Conservation (phyloP, 2,797 vertebrate genomes). For the Amniataba percoides region DNA sequence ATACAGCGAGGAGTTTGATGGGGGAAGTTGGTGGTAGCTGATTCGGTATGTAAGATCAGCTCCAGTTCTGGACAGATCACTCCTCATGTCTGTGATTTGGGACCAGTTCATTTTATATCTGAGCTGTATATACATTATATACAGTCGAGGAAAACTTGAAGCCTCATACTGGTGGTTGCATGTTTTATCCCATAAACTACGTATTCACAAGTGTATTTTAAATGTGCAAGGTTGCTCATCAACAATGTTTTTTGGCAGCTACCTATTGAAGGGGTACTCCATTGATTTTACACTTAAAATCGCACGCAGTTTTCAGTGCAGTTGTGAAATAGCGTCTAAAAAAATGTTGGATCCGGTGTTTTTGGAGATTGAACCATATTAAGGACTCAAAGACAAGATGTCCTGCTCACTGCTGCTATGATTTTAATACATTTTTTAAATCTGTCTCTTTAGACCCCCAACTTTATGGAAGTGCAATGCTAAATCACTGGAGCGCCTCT, state of each 20-base stretch:
- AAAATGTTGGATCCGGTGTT: neutral
- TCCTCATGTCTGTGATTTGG: constrained; percentile 33
- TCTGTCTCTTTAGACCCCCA: constrained; percentile 5
- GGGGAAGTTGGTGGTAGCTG: constrained; percentile 9
- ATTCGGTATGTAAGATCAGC: constrained; percentile 14
- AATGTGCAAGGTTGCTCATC: neutral
- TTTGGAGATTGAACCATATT: neutral
- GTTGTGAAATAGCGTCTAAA: neutral
- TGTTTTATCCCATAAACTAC: constrained; percentile 10
- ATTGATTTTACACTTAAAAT: neutral
- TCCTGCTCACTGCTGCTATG: constrained; percentile 13
- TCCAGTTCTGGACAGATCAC: constrained; percentile 12
- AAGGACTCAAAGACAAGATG: neutral
- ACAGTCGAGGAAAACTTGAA: constrained; percentile 13
- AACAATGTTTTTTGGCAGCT: neutral
- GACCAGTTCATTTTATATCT: constrained; percentile 42
- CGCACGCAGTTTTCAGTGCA: neutral
- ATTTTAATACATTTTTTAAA: neutral
- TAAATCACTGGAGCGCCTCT: constrained; percentile 26
- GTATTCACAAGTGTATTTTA: neutral
- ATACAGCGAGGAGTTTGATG: constrained; percentile 35
- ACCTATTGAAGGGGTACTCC: neutral
- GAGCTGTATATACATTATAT: constrained; percentile 17
- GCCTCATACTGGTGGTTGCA: constrained; percentile 26
- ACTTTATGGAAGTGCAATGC: constrained; percentile 6